Percentiles rank a stretch among this genome's conserved stretches.
Evolutionary conservation across 2,888 invertebrate species (phyloP).

Genomic region (Doris montereyensis): DNA sequence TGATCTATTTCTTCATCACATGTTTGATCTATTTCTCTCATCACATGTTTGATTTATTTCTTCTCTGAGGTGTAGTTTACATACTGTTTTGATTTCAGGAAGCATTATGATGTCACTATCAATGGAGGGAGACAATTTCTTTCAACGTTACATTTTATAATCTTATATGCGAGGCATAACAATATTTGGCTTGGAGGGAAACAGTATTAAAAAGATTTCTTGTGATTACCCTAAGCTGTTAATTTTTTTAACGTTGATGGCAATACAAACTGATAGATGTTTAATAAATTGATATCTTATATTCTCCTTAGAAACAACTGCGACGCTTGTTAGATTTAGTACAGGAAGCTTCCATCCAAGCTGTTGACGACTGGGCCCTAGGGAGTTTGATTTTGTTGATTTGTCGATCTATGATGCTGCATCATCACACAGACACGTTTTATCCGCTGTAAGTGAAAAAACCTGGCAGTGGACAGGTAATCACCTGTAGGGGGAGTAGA

Average conservation of each 20-base stretch:
- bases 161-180: no score
- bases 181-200: no score
- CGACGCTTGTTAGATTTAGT: conserved; percentile 57
- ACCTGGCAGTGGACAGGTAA: background rate
- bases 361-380: conserved; percentile 56
- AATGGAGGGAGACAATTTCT: no score
- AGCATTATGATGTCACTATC: no score
- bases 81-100: no score
- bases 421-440: conserved; percentile 57
- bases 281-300: background rate
- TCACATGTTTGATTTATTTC: no score
- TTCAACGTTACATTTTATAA: no score
- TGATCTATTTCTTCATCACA: no score
- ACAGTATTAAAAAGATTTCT: no score
- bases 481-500: background rate
- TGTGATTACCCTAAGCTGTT: background rate
- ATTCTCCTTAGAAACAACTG: conserved; percentile 50
- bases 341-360: conserved; percentile 48
- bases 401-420: conserved; percentile 56
- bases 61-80: no score
- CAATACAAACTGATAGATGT: background rate
- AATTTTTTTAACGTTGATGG: background rate
- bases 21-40: no score
- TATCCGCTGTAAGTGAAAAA: conserved; percentile 51
- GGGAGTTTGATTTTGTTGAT: conserved; percentile 59